Evolutionary conservation across 2,797 vertebrate genomes (phyloP), one percentile per base, ranked within the genome.

Genomic region (Clamator glandarius): DNA sequence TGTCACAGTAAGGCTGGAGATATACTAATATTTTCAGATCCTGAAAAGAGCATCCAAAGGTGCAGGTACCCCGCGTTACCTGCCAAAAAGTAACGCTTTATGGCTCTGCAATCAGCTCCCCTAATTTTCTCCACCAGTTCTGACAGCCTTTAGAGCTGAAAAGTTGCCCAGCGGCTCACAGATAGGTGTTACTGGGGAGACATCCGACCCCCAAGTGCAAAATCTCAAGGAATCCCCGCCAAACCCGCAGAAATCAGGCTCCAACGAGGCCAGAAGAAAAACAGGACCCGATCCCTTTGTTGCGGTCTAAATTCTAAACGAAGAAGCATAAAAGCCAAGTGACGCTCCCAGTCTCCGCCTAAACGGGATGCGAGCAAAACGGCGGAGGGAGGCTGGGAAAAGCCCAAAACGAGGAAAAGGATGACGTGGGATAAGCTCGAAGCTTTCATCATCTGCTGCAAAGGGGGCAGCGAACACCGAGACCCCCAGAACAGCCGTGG

Each of bases 351-450:
- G 36, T 41, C 52, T 33, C 67, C 29, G 78, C 83, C 70, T 48
- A 28, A 39, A 51, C 36, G 83, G 26, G 9, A 15, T 0, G 5
- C 31, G 11, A 28, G 75, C 41, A 59, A 20, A 70, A 74, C 6
- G 12, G 25, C 29, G 12, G 6, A 41, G 3, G 39, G 15, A 7
- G 12, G 11, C 9, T 36, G 33, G 42, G 42, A 44, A 1, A 61
- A 89, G 48, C 63, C 31, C 51, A 16, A 35, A 83, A 63, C 55
- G 57, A 1, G 63, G 19, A 68, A 76, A 24, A 5, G 12, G 64
- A 61, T 79, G 86, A 84, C 76, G 76, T 70, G 67, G 80, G 62
- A 92, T 77, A 91, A 72, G 67, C 75, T 28, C 41, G n/a, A 48
- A 48, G 57, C 61, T 90, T 89, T 83, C 15, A 11, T 5, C 64